Evolutionary conservation across 2,888 invertebrate genomes (phyloP).

Genomic region (Drosophila niveifrons): DNA sequence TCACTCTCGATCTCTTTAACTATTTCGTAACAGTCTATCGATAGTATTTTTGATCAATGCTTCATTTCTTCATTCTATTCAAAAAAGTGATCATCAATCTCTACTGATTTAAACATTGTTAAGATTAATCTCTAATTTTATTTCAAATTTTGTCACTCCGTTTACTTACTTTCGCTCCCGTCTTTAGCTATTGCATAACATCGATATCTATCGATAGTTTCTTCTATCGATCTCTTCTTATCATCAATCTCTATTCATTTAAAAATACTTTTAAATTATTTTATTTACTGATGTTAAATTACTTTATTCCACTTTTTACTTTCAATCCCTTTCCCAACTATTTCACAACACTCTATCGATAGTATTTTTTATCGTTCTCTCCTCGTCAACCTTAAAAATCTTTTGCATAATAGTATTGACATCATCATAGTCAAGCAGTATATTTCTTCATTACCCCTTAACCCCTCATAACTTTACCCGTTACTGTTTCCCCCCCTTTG

Average conservation of each 20-base stretch:
- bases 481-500: background rate
- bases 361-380: background rate
- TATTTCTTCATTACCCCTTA: slow-evolving; percentile 6
- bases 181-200: background rate
- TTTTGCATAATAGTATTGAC: slow-evolving; percentile 67
- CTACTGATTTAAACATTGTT: too few relatives aligned
- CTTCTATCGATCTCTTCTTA: slow-evolving; percentile 1
- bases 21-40: too few relatives aligned
- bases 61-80: too few relatives aligned
- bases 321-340: too few relatives aligned
- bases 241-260: background rate
- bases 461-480: slow-evolving; percentile 3
- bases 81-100: too few relatives aligned
- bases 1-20: too few relatives aligned
- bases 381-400: slow-evolving; percentile 7
- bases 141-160: background rate
- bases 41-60: too few relatives aligned
- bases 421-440: slow-evolving; percentile 51
- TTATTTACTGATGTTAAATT: background rate
- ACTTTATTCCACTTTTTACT: too few relatives aligned
- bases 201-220: slow-evolving; percentile 26
- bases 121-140: background rate
- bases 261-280: too few relatives aligned
- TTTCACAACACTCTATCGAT: too few relatives aligned
- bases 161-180: background rate